These are phyloP conservation scores for Galbula dea DNA, from an alignment of 2,113 vertebrate species.

Conservation along the genomic window DNA sequence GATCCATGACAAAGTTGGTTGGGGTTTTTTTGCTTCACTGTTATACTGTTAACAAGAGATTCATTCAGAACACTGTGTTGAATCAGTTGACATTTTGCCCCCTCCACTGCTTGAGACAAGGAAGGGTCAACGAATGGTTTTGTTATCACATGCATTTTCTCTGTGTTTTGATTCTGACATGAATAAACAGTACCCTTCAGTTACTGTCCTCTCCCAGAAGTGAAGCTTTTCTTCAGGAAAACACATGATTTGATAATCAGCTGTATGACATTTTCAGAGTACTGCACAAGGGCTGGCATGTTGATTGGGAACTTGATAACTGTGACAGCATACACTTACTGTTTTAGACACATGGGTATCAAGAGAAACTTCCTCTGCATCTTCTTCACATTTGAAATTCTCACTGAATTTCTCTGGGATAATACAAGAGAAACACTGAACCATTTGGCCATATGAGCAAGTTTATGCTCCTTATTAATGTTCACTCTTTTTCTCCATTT, in stretches of 20 bases:
- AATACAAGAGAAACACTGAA: background rate
- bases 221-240: background rate
- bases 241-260: background rate
- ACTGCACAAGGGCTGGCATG: background rate
- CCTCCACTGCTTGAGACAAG: background rate
- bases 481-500: background rate
- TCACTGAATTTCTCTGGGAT: background rate
- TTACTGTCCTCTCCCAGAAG: background rate
- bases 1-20: background rate
- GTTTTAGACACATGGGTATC: background rate
- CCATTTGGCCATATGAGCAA: background rate
- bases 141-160: slow-evolving; percentile 11
- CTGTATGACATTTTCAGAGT: background rate
- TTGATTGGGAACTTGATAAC: background rate
- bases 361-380: background rate
- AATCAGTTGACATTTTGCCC: background rate
- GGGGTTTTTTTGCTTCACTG: background rate
- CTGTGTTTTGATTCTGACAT: background rate
- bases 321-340: accelerated
- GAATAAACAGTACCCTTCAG: background rate
- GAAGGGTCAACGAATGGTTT: background rate
- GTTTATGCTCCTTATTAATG: background rate
- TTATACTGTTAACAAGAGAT: background rate
- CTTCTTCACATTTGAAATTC: background rate
- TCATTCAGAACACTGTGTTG: background rate